These are phyloP conservation scores for Neomicropteryx cornuta DNA, from an alignment of 1,140 invertebrate species.

Conservation along the genomic window DNA sequence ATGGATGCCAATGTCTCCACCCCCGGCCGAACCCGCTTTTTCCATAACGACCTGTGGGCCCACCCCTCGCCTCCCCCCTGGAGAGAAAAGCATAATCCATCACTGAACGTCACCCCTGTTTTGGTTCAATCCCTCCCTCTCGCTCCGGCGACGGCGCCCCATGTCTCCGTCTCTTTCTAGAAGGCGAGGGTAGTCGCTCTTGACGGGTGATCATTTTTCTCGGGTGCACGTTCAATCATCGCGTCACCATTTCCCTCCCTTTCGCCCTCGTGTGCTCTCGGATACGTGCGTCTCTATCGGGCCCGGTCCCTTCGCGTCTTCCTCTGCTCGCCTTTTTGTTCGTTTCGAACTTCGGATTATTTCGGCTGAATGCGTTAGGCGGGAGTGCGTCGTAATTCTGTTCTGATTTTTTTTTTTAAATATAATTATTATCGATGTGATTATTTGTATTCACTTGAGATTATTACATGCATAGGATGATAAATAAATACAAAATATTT, in stretches of 20 bases:
- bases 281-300: constrained; percentile 22
- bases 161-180: constrained; percentile 24
- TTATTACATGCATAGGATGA: too few species aligned
- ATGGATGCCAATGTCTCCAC: constrained; percentile 23
- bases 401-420: too few species aligned
- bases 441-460: too few species aligned
- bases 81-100: constrained; percentile 46
- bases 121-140: constrained; percentile 28
- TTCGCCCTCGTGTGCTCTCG: constrained; percentile 24
- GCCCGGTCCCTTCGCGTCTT: constrained; percentile 37
- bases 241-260: constrained; percentile 38
- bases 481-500: too few species aligned
- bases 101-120: constrained; percentile 45
- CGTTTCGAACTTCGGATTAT: constrained; percentile 20
- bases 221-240: constrained; percentile 44
- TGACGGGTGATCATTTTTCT: constrained; percentile 47
- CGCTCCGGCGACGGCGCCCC: constrained; percentile 13
- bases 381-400: too few species aligned
- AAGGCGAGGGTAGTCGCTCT: constrained; percentile 40
- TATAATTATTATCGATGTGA: too few species aligned
- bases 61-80: constrained; percentile 33
- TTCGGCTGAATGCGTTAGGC: too few species aligned
- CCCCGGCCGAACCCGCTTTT: constrained; percentile 41
- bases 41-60: constrained; percentile 45
- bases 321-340: constrained; percentile 41